A percentile compares a stretch with the other conserved stretches of the same genome.
phyloP scores from a whole-genome alignment of 2,113 vertebrate genomes.

The Pelusios castaneus region DNA sequence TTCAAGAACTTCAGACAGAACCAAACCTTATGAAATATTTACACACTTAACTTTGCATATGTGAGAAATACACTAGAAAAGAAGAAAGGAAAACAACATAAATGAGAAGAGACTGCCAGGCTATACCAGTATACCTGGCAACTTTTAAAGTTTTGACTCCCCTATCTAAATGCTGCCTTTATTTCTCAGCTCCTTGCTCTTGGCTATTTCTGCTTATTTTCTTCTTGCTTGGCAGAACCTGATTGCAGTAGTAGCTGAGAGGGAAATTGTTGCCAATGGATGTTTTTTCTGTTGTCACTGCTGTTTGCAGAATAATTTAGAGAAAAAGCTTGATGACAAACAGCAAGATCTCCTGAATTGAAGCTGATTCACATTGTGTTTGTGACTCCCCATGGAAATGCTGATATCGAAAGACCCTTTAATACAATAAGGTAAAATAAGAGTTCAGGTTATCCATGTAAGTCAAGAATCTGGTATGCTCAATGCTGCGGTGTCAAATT shows the following conservation, averaged over 20 bases:
- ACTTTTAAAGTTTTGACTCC: conserved; percentile 9
- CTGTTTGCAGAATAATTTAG: conserved; percentile 23
- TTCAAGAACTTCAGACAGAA: conserved; percentile 35
- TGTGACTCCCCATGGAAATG: background rate
- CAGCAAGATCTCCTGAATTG: background rate
- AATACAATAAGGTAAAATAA: background rate
- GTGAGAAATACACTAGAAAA: background rate
- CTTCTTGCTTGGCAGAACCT: background rate
- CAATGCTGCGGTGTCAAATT: background rate
- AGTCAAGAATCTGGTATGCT: background rate
- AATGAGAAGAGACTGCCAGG: background rate
- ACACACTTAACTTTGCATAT: conserved; percentile 19
- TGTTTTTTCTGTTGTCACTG: conserved; percentile 13
- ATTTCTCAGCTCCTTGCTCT: background rate
- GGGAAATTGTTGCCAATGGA: background rate
- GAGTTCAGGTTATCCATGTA: background rate
- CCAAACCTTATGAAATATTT: conserved; percentile 58
- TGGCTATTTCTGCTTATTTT: conserved; percentile 14
- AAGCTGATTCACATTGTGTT: background rate
- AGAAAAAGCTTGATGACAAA: conserved; percentile 7
- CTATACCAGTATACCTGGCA: background rate
- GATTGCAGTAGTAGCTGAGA: background rate
- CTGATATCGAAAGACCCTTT: background rate
- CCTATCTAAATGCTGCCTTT: background rate
- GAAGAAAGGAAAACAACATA: conserved; percentile 9